Conservation (phyloP, 1,140 invertebrate genomes). For the Uloborus diversus region DNA sequence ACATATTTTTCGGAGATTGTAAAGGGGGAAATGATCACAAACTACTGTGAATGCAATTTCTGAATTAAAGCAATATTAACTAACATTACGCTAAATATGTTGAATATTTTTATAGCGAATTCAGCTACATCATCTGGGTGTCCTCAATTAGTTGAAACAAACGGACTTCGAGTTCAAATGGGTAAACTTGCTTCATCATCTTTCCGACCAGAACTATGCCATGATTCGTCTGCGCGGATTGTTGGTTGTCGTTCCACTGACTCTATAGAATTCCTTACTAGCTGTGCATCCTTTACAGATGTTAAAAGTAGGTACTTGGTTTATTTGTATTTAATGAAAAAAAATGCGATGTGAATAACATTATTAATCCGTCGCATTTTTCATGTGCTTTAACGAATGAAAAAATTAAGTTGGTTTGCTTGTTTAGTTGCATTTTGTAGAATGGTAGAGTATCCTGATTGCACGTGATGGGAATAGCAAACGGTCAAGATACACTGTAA, state of each 20-base stretch:
- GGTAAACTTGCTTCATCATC: constrained; percentile 16
- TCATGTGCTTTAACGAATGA: too few species aligned
- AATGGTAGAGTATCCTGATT: too few species aligned
- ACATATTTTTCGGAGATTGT: too few species aligned
- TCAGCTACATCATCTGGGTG: constrained; percentile 15
- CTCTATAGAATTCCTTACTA: constrained; percentile 63
- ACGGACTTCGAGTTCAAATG: constrained; percentile 33
- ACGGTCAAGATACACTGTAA: too few species aligned
- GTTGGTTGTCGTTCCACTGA: constrained; percentile 61
- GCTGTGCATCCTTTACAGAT: constrained; percentile 61
- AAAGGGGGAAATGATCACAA: not conserved
- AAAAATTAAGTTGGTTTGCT: too few species aligned
- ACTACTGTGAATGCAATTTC: not conserved
- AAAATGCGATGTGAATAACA: too few species aligned
- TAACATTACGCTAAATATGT: not conserved
- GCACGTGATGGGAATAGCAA: too few species aligned
- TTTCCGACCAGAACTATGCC: constrained; percentile 52
- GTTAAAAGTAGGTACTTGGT: constrained; percentile 51
- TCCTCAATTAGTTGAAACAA: constrained; percentile 40
- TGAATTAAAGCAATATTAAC: not conserved
- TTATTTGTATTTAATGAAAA: too few species aligned
- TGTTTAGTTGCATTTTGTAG: too few species aligned
- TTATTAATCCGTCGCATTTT: too few species aligned
- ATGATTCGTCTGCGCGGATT: constrained; percentile 54
- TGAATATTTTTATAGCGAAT: not conserved